Base-by-base conservation (phyloP, 2,888 invertebrate species). In the Anarsia innoxiella region DNA sequence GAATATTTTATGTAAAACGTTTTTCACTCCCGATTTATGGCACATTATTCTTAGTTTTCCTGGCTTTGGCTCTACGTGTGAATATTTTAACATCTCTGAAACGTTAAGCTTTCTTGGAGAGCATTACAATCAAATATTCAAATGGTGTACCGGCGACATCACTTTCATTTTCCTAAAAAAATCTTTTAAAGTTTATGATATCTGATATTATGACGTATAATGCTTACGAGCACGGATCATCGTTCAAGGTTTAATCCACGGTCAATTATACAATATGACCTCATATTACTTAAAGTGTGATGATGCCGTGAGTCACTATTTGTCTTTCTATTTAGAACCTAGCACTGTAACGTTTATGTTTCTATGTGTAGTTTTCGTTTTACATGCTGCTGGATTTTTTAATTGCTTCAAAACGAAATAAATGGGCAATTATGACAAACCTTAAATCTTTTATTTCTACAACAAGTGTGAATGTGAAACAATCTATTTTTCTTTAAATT, bases 1-100 rank as follows among this genome's bases (percentile, higher is more conserved):
- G 50, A 56, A 69, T 66, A 33, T 33, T 66, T 66, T 65, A 60
- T 58, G 58, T 60, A 56, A 56, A 66, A 55, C 49, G 50, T 53
- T 57, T 53, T 49, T 49, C 51, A 54, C 48, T 54, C 45, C 52
- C 45, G 44, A 41, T 50, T 51, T 31, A 35, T 36, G 23, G 13
- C 12, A 12, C 19, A 15, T 33, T 14, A 28, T 10, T 32, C 26
- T 28, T 11, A 23, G 23, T 29, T 33, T 33, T 15, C 14, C 15
- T 25, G 36, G n/a, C n/a, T n/a, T n/a, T n/a, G n/a, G n/a, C n/a
- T n/a, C n/a, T n/a, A n/a, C n/a, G n/a, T n/a, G n/a, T n/a, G n/a
- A n/a, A n/a, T 11, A 2, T 13, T 31, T 35, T 33, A 19, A 19
- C 19, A 19, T 19, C 4, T 6, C 19, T 19, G 19, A 5, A 19